Base-by-base conservation (phyloP, 2,888 invertebrate species). In the Sinohyriopsis cumingii region DNA sequence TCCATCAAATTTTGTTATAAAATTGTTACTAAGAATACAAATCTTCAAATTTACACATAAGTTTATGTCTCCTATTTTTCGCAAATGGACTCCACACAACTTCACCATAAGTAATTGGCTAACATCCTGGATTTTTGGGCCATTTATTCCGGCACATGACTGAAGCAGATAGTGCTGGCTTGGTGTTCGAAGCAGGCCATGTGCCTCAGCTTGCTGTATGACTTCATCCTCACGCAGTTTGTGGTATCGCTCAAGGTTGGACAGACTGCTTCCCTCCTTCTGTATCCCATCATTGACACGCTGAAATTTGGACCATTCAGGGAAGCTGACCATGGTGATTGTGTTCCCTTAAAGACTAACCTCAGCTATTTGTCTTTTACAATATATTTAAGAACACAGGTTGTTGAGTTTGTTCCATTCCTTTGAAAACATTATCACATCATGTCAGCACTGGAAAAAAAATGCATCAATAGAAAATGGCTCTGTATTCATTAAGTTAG, bases 261-360 rank as follows among this genome's bases (percentile, higher is more conserved):
- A 65, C 22, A 72, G 65, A 68, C 77, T 78, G 19, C 77, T 67
- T 5, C 70, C 62, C 54, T 82, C 78, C 59, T 77, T 73, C 45
- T 68, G 71, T 5, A 68, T 33, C 15, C 72, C 71, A 22, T 87
- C 85, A 25, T 81, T 80, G 20, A 82, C 65, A 53, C 85, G 79
- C 53, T 84, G 79, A 59, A 87, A 84, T 71, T 83, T 84, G 7
- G 86, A 81, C 88, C 88, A 88, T 75, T 88, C 88, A 53, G 87
- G 87, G 59, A 87, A 86, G 80, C 87, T 88, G 56, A 87, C 87
- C 88, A 88, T 88, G 33, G 25, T 85, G 72, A 56, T 64, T 55
- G 25, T 45, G 2, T 4, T 12, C 12, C 45, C 12, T 1, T 45
- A 45, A 45, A 9, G 12, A 3, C 45, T 12, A 45, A 12, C 45